These are phyloP conservation scores for Synergus japonicus DNA, from an alignment of 2,888 invertebrate species.

Conservation along the genomic window DNA sequence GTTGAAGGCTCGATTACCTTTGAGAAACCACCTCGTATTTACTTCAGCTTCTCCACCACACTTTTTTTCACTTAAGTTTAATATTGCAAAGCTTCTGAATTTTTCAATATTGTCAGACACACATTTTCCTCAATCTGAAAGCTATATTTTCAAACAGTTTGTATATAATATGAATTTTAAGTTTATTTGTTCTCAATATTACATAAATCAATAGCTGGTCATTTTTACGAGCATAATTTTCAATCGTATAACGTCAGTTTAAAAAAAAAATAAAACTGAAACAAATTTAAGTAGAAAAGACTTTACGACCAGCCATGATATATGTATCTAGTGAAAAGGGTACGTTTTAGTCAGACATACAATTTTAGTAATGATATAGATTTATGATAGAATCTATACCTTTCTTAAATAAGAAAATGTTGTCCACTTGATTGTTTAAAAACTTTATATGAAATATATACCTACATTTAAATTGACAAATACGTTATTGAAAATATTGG, in stretches of 20 bases:
- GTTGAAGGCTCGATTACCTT: constrained; percentile 59
- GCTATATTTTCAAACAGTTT: neutral
- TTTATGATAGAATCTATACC: too few relatives aligned
- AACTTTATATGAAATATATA: too few relatives aligned
- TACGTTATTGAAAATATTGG: neutral
- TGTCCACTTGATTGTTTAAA: too few relatives aligned
- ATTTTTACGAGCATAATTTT: too few relatives aligned
- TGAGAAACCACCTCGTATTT: constrained; percentile 50
- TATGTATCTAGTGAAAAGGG: too few relatives aligned
- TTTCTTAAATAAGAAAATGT: too few relatives aligned
- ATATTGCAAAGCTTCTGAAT: constrained; percentile 20
- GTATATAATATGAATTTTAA: neutral
- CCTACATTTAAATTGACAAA: neutral
- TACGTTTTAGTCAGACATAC: too few relatives aligned
- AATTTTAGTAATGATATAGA: too few relatives aligned
- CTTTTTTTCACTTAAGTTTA: constrained; percentile 44
- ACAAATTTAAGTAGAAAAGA: too few relatives aligned
- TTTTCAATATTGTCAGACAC: constrained; percentile 13
- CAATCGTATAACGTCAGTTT: too few relatives aligned
- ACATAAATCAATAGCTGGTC: neutral
- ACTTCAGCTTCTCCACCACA: constrained; percentile 25
- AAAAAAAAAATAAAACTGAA: too few relatives aligned
- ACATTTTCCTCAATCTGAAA: constrained; percentile 9
- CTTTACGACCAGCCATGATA: too few relatives aligned
- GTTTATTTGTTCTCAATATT: neutral